Conservation (phyloP, 2,113 vertebrate species). For the Setophaga coronata region DNA sequence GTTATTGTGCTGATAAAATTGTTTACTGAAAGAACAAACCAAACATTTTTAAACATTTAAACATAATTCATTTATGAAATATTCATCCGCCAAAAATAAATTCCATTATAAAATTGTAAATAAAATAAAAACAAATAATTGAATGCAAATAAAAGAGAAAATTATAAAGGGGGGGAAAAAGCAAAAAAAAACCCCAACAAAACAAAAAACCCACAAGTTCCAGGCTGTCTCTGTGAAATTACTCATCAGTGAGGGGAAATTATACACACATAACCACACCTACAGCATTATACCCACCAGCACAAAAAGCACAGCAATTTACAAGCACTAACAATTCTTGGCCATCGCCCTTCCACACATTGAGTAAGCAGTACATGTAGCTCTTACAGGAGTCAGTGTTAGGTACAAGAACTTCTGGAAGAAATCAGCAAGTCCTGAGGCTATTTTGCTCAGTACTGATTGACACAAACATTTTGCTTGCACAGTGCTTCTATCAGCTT, state of each 20-base stretch:
- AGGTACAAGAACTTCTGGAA: not conserved
- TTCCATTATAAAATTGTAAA: constrained; percentile 64
- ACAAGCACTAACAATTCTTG: not conserved
- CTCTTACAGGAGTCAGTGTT: not conserved
- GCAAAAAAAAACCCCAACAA: not conserved
- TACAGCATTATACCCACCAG: not conserved
- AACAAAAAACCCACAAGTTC: not conserved
- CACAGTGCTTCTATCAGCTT: not conserved
- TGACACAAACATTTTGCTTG: not conserved
- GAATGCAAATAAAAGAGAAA: constrained; percentile 52
- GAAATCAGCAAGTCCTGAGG: not conserved
- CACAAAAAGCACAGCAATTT: not conserved
- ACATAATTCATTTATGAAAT: constrained; percentile 64
- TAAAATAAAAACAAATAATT: constrained; percentile 61
- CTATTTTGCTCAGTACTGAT: not conserved
- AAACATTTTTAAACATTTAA: constrained; percentile 69
- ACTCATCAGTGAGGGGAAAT: not conserved
- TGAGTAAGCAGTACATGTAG: not conserved
- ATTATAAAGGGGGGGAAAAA: not conserved
- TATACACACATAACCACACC: not conserved
- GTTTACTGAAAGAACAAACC: constrained; percentile 55
- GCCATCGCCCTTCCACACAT: not conserved
- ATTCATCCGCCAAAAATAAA: constrained; percentile 52
- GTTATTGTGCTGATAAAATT: constrained; percentile 63
- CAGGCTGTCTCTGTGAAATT: not conserved